Evolutionary conservation across 92 coral and sea anemone genomes (phyloP).

Genomic region (Phenganax marumi): DNA sequence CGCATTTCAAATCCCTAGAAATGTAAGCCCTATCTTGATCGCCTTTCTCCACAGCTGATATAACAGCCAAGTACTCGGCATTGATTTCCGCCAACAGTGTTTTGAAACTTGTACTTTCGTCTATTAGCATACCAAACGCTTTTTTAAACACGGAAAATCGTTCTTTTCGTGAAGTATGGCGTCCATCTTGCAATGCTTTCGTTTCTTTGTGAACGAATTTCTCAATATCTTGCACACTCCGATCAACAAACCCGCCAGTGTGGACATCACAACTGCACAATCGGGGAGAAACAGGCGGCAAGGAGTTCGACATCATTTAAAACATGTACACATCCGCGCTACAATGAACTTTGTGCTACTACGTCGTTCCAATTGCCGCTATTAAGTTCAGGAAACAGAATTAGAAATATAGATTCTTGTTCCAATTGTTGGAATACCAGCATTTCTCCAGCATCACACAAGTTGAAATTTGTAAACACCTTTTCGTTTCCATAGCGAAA

Average conservation of each 20-base stretch:
- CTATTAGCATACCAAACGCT: constrained; percentile 84
- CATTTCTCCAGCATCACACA: no score
- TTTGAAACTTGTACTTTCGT: constrained; percentile 76
- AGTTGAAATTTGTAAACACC: no score
- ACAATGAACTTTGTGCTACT: no score
- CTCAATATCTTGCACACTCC: constrained; percentile 63
- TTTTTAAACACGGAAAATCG: constrained; percentile 69
- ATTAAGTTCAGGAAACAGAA: no score
- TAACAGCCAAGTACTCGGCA: constrained; percentile 79
- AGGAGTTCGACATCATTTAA: not conserved
- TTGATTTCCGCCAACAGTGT: constrained; percentile 71
- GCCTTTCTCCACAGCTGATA: constrained; percentile 82
- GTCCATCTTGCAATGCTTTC: constrained; percentile 57
- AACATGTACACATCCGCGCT: no score
- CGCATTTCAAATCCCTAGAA: constrained; percentile 75
- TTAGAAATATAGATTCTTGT: no score
- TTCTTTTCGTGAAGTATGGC: constrained; percentile 66
- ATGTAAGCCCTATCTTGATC: constrained; percentile 77
- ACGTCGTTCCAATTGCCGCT: no score
- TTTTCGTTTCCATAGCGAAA: no score
- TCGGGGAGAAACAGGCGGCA: constrained; percentile 39
- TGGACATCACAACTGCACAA: constrained; percentile 41
- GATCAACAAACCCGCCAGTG: constrained; percentile 28
- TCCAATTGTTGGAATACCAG: no score
- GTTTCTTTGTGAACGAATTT: constrained; percentile 68